Evolutionary conservation across 2,888 invertebrate species (phyloP), one percentile per base, ranked within the genome.

Genomic region (Chrysolina haemoptera): DNA sequence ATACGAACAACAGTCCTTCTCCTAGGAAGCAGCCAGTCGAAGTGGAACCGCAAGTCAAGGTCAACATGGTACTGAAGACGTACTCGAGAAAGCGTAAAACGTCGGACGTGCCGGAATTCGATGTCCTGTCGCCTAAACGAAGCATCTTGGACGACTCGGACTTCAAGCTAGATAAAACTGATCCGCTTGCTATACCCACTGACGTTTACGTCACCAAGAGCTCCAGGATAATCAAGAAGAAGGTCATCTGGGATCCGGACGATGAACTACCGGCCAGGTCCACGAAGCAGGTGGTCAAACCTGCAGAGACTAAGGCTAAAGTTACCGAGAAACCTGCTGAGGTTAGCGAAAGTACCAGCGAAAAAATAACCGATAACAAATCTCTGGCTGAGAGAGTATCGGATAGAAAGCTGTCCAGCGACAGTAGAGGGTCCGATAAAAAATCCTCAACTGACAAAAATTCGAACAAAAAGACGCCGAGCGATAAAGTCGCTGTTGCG

Each of bases 171-270:
- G 72, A 74, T 12, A 77, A 76, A 67, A 48, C 68, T 0, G 79
- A 79, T 20, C 70, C 79, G 1, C 43, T 76, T 9, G 68, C 76
- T 8, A 46, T 81, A 20, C 79, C 84, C 10, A 80, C 80, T 53
- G 73, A 79, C 16, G 84, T 82, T 41, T 88, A 88, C 72, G 80
- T 88, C 0, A 88, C 88, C 16, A 88, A 88, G 78, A 87, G 88
- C 74, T 87, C 89, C 3, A 86, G 94, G 80, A 89, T 93, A 20
- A 93, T 94, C 40, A 94, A 93, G 83, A 92, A 91, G 77, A 94
- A 94, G 87, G 91, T 93, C 6, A 93, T 93, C 78, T 94, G 93
- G 91, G 94, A 94, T 86, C 94, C 94, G 8, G 92, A 91, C 80
- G 92, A 91, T 83, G 90, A 68, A 18, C 67, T 70, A 43, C 77